Evolutionary conservation across 2,797 vertebrate genomes (phyloP), one percentile per base, ranked within the genome.

Genomic region (Atherinosoma microstoma): DNA sequence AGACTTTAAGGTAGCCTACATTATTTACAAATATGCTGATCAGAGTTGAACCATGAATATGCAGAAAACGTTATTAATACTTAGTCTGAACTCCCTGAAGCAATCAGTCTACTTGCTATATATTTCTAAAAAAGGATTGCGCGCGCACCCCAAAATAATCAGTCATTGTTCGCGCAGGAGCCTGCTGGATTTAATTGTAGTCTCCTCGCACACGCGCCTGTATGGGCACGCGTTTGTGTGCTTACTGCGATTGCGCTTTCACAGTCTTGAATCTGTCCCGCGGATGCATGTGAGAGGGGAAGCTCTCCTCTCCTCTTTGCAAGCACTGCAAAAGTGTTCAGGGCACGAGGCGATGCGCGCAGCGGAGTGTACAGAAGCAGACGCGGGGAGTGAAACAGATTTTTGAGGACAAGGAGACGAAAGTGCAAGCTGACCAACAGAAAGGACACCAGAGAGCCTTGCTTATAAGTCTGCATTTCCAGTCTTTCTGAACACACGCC

Each of bases 261-360:
- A 10, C 80, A 30, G 73, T 86, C 87, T 90, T 92, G 90, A 91
- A 87, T 89, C 84, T 90, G 91, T 93, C 91, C 92, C 90, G 92
- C 90, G 87, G 92, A 90, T 78, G 87, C 87, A 59, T 64, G 65
- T 3, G 77, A 57, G 73, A 67, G 53, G 64, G 68, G 76, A 75
- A 77, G 69, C 73, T 65, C 79, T 77, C 70, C 73, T 65, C 79
- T 77, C 70, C 66, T 38, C 57, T 72, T 27, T 71, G 79, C 78
- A 66, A 75, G 69, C 78, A 3, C 77, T 30, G 82, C 80, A 79
- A 56, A 88, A 87, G 79, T 84, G 79, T 30, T 32, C 42, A 59
- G 79, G 56, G 34, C 75, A 40, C 75, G 70, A 38, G 66, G 71
- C 59, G 69, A 7, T 35, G 75, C 70, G 54, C 80, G 12, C 64